Evolutionary conservation across 2,888 invertebrate genomes (phyloP), one percentile per base, ranked within the genome.

Genomic region (Caenorhabditis sp.): DNA sequence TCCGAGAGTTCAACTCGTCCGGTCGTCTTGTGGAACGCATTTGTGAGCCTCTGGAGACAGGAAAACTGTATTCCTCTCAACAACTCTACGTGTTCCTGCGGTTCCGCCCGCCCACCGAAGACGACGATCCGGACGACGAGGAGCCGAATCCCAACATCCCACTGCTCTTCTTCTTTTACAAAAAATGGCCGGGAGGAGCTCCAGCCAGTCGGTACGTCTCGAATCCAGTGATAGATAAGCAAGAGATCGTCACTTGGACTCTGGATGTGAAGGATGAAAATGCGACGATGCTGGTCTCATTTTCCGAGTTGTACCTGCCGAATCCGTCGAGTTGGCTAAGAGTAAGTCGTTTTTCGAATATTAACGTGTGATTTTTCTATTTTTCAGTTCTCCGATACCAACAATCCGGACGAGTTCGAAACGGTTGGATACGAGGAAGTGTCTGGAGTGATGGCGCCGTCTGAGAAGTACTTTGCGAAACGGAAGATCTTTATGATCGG

Each of bases 21-120:
- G 87, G 87, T 11, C 27, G 17, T 32, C 65, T 86, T 13, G 22
- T 86, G 26, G 80, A 75, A 17, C 55, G 87, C 5, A 76, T 75
- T 45, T 87, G 87, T 53, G 68, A 70, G 9, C 9, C 22, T 0
- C 15, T 3, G 13, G 2, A 39, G 3, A 48, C 35, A 3, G 13
- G 4, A 7, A 13, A 3, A 35, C 35, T 8, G 45, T 59, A 4
- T 70, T 63, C 35, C 56, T 70, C 73, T 1, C 68, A 81, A 45
- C 17, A 56, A 1, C 43, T 83, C 3, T 80, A 68, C 53, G 59
- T 83, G 35, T 78, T 78, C 62, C 45, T 82, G 68, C 56, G 81
- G 35, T 83, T 79, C 55, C 65, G 74, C 1, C 71, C 66, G 6
- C 32, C 70, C 13, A 35, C 63, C 4, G 41, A 41, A 6, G 75